phyloP scores from a whole-genome alignment of 2,797 vertebrate genomes.

The Pagetopsis macropterus region DNA sequence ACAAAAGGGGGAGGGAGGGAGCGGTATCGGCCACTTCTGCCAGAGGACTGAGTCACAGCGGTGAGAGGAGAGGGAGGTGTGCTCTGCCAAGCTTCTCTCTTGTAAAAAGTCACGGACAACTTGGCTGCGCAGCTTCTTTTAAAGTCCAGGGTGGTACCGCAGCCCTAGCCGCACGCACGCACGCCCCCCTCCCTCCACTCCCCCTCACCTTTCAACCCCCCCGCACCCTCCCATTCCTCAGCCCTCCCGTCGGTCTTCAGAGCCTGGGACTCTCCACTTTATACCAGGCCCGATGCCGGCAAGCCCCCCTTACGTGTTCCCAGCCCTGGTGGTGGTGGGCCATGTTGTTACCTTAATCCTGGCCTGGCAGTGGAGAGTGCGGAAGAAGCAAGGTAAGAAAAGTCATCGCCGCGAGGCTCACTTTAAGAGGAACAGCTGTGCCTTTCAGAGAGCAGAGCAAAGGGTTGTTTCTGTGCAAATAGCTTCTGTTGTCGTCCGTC shows the following conservation, averaged over 20 bases:
- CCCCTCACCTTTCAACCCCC: slow-evolving; percentile 54
- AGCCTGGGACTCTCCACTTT: slow-evolving; percentile 67
- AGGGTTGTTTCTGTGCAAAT: neutral
- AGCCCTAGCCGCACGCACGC: slow-evolving; percentile 65
- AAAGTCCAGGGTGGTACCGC: slow-evolving; percentile 73
- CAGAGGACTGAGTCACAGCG: slow-evolving; percentile 74
- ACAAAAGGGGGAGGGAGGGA: slow-evolving; percentile 12
- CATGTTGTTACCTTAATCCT: slow-evolving; percentile 85
- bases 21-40: slow-evolving; percentile 44
- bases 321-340: slow-evolving; percentile 88
- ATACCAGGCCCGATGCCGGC: slow-evolving; percentile 78
- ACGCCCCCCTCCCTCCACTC: slow-evolving; percentile 16
- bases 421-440: slow-evolving; percentile 3
- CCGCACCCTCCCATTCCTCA: neutral
- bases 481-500: slow-evolving; percentile 35
- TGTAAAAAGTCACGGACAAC: slow-evolving; percentile 65
- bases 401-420: neutral
- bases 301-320: slow-evolving; percentile 86
- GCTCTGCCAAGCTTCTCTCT: slow-evolving; percentile 41
- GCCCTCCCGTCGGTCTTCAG: slow-evolving; percentile 62
- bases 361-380: slow-evolving; percentile 86
- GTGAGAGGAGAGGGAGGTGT: slow-evolving; percentile 57
- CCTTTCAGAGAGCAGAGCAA: neutral
- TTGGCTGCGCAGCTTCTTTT: slow-evolving; percentile 68
- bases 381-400: slow-evolving; percentile 82